Base-by-base conservation (phyloP, 2,113 vertebrate species). In the Polyodon spathula region DNA sequence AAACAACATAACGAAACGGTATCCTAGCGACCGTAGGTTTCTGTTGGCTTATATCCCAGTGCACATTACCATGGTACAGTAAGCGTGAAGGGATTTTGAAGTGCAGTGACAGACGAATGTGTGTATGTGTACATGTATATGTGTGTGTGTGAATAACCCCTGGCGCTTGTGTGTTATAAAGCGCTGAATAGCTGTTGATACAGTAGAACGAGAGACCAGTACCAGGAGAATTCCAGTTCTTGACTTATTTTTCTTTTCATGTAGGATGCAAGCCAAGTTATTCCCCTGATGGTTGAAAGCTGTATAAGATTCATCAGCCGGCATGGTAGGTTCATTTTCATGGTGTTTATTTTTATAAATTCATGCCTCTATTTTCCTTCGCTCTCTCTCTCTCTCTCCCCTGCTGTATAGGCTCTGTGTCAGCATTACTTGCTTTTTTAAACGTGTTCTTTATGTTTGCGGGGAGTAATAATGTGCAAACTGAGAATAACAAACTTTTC, bases 261-360 rank as follows among this genome's bases (percentile, higher is more conserved):
- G 10, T 66, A 98, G 96, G 93, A 97, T 60, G 89, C 85, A 12
- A 89, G 82, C 37, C 95, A 97, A 43, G 80, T 88, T 65, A 97
- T 98, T 73, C 95, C 96, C 37, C 82, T 97, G 68, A 94, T 98
- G 58, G 94, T 98, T 41, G 93, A 97, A 84, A 97, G 96, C 85
- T 97, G 95, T 77, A 97, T 98, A 73, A 84, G 93, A 2, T 98
- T 98, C 84, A 95, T 98, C 77, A 97, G 94, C 85, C 90, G 91
- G 63, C 93, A 97, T 0, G 96, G 96, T 98, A 86, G 84, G 92
- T 64, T 51, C 0, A 5, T 17, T 40, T 15, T 50, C 16, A 39
- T 60, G 37, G 17, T n/a, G n/a, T n/a, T n/a, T n/a, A n/a, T n/a
- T n/a, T n/a, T n/a, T n/a, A n/a, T n/a, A n/a, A n/a, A n/a, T n/a